Evolutionary conservation across 2,113 vertebrate species (phyloP).

Genomic region (Narcine bancroftii): DNA sequence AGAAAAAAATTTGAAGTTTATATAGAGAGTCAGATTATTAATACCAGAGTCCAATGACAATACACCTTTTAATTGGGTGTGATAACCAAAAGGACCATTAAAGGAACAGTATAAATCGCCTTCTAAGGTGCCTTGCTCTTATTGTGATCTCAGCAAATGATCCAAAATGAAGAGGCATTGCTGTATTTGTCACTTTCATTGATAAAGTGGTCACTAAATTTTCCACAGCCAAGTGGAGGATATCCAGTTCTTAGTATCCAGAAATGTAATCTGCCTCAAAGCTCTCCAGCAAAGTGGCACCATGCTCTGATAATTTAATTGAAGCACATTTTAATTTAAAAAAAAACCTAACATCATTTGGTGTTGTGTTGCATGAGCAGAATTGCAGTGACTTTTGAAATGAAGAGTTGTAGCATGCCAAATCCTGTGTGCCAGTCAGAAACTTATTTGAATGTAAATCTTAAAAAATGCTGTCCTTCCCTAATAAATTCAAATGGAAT

Average conservation of each 20-base stretch:
- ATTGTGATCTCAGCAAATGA: background rate
- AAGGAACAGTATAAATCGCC: background rate
- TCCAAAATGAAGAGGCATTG: background rate
- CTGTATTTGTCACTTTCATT: background rate
- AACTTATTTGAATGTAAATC: background rate
- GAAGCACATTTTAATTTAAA: background rate
- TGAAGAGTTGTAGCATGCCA: background rate
- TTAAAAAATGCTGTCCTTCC: background rate
- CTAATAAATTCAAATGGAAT: background rate
- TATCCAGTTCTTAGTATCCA: background rate
- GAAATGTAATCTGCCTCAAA: background rate
- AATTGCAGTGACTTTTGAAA: slow-evolving; percentile 24
- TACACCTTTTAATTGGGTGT: background rate
- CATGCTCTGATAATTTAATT: background rate
- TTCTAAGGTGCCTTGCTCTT: background rate
- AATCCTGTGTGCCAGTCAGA: background rate
- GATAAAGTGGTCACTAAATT: background rate
- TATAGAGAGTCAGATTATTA: background rate
- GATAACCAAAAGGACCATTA: background rate
- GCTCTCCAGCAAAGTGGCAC: background rate
- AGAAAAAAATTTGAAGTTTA: background rate
- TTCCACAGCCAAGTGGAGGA: background rate
- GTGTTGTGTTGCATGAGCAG: background rate
- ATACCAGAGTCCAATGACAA: background rate
- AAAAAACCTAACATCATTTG: background rate